Evolutionary conservation across 35 echinoderm and acorn worm genomes (phyloP).

Genomic region (Amphiura filiformis): DNA sequence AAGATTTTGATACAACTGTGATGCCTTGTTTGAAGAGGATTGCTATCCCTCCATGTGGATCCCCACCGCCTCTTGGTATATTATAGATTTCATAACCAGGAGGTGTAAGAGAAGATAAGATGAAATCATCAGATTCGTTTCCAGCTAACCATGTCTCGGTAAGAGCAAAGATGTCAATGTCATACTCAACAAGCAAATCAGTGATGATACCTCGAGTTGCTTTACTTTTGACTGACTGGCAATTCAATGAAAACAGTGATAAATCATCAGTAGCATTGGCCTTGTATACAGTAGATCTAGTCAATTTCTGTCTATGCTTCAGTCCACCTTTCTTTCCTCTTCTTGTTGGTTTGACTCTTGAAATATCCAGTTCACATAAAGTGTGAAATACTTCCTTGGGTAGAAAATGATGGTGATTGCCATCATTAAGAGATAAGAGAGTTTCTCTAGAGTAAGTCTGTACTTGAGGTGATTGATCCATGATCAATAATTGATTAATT

Average conservation of each 20-base stretch:
- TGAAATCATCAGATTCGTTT: not conserved
- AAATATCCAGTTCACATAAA: not conserved
- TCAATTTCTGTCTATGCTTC: not conserved
- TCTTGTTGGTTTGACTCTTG: not conserved
- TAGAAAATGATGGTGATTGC: not conserved
- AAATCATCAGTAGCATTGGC: not conserved
- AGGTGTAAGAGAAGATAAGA: not conserved
- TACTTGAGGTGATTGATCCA: not conserved
- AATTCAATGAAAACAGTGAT: slow-evolving; percentile 13
- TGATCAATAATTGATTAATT: too few species aligned
- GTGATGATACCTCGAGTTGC: slow-evolving; percentile 10
- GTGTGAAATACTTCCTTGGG: not conserved
- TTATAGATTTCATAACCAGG: slow-evolving; percentile 6
- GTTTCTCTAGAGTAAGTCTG: not conserved
- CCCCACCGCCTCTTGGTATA: not conserved
- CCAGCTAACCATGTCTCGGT: slow-evolving; percentile 7
- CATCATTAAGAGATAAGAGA: not conserved
- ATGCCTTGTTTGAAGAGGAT: slow-evolving; percentile 2
- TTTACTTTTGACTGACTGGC: slow-evolving; percentile 22
- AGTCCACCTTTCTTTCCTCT: not conserved
- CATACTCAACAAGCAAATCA: slow-evolving; percentile 18
- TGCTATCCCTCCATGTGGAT: slow-evolving; percentile 11
- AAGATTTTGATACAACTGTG: slow-evolving; percentile 1
- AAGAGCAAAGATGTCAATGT: slow-evolving; percentile 12
- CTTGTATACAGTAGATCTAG: not conserved